phyloP scores from a whole-genome alignment of 2,113 vertebrate genomes.

The Campylorhamphus procurvoides region DNA sequence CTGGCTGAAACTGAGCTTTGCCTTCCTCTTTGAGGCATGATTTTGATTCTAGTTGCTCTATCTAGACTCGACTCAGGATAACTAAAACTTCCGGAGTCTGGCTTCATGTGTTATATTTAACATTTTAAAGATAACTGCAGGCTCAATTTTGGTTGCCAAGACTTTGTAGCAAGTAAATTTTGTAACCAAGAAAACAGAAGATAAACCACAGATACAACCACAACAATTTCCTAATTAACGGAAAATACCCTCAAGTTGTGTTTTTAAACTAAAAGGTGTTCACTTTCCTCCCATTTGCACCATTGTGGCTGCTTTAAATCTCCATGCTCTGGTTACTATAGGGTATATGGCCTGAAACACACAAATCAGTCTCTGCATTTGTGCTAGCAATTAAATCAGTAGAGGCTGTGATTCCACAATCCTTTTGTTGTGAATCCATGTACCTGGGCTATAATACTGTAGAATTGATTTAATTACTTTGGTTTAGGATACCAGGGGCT shows the following conservation, averaged over 20 bases:
- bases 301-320: background rate
- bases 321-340: background rate
- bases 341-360: background rate
- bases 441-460: background rate
- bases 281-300: background rate
- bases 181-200: background rate
- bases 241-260: background rate
- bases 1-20: background rate
- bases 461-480: background rate
- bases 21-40: background rate
- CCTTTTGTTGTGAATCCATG: background rate
- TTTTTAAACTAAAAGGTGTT: background rate
- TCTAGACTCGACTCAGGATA: background rate
- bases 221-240: constrained; percentile 48
- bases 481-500: background rate
- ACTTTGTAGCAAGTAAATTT: constrained; percentile 13
- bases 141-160: background rate
- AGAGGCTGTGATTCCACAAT: background rate
- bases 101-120: background rate
- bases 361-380: background rate
- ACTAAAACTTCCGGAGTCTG: background rate
- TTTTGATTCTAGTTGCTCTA: background rate
- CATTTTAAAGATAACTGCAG: background rate
- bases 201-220: constrained; percentile 42
- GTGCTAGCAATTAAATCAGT: background rate